Conservation (phyloP, 2,888 invertebrate species). For the Leucoptera coffeella region DNA sequence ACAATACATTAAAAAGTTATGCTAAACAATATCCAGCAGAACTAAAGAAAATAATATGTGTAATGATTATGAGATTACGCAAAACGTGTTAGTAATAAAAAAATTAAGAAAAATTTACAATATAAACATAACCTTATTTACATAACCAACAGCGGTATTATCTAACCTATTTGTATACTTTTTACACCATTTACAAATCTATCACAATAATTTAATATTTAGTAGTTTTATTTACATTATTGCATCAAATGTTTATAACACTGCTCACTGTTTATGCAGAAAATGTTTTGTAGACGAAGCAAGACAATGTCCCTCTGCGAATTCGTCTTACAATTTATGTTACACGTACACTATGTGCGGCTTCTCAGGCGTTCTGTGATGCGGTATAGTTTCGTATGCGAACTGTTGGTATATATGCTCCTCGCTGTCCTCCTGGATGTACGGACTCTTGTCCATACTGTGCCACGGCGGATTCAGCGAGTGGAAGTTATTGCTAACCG, state of each 20-base stretch:
- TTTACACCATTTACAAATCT: conserved; percentile 50
- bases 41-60: too few relatives aligned
- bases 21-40: too few relatives aligned
- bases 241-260: conserved; percentile 29
- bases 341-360: conserved; percentile 57
- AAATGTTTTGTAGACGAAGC: too few relatives aligned
- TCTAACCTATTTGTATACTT: too few relatives aligned
- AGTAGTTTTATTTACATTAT: conserved; percentile 52
- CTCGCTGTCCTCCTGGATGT: conserved; percentile 41
- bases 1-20: too few relatives aligned
- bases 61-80: too few relatives aligned
- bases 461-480: conserved; percentile 47
- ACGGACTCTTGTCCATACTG: conserved; percentile 43
- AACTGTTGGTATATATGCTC: conserved; percentile 50
- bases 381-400: conserved; percentile 46
- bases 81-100: too few relatives aligned
- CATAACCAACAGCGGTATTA: too few relatives aligned
- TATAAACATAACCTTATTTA: too few relatives aligned
- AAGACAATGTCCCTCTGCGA: conserved; percentile 25
- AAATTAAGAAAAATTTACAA: too few relatives aligned
- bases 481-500: conserved; percentile 46
- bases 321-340: conserved; percentile 41
- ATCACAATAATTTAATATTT: conserved; percentile 45
- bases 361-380: conserved; percentile 47
- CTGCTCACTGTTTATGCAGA: conserved; percentile 14